Evolutionary conservation across 2,888 invertebrate genomes (phyloP).

Genomic region (Gastrophysa polygoni): DNA sequence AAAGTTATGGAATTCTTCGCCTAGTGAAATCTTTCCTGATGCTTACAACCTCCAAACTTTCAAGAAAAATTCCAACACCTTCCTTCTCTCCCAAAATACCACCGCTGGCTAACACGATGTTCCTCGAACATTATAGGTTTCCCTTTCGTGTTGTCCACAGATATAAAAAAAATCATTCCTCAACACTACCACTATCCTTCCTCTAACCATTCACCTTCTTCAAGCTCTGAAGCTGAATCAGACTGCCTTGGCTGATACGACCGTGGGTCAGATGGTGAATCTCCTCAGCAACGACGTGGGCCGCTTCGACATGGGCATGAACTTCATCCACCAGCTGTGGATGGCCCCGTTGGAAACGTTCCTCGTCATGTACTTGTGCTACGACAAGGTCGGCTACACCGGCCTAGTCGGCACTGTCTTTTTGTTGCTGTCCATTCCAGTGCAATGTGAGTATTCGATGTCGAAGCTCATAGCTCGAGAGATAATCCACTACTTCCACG

Average conservation of each 20-base stretch:
- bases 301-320: conserved; percentile 68
- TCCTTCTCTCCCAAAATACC: too few species aligned
- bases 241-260: conserved; percentile 82
- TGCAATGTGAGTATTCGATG: conserved; percentile 40
- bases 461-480: neutral
- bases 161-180: too few species aligned
- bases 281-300: conserved; percentile 83
- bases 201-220: too few species aligned
- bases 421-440: conserved; percentile 49
- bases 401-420: conserved; percentile 55
- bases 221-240: conserved; percentile 67
- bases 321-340: conserved; percentile 32
- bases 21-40: too few species aligned
- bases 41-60: too few species aligned
- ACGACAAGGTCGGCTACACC: conserved; percentile 53
- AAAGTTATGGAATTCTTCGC: too few species aligned
- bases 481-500: too few species aligned
- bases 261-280: conserved; percentile 64
- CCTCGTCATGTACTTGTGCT: conserved; percentile 62
- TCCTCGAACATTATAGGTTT: too few species aligned
- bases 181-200: too few species aligned
- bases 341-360: conserved; percentile 62
- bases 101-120: too few species aligned
- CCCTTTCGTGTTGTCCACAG: too few species aligned
- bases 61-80: too few species aligned